Evolutionary conservation across 2,113 vertebrate genomes (phyloP).

Genomic region (Donacobius atricapilla): DNA sequence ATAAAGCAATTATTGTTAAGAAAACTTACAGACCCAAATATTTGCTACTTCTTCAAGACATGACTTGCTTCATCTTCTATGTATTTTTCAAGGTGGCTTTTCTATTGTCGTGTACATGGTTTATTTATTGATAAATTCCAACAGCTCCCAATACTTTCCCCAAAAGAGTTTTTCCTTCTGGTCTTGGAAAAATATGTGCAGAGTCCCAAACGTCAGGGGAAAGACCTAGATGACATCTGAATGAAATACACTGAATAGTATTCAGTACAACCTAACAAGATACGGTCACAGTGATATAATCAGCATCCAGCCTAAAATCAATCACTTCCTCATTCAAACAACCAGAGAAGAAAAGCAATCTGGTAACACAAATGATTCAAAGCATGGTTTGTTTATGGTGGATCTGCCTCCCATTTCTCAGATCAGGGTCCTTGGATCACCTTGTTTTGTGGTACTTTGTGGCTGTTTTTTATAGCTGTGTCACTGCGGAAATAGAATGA

Average conservation of each 20-base stretch:
- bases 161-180: background rate
- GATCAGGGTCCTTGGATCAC: background rate
- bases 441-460: background rate
- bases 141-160: background rate
- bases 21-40: background rate
- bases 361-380: background rate
- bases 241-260: background rate
- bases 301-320: background rate
- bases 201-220: background rate
- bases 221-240: background rate
- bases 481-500: background rate
- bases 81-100: background rate
- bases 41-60: background rate
- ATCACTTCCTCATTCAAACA: background rate
- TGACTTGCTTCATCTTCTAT: background rate
- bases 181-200: background rate
- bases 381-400: background rate
- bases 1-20: background rate
- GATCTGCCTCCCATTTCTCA: background rate
- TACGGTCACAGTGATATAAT: background rate
- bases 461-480: background rate
- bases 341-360: background rate
- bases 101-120: rapidly evolving
- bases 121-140: background rate
- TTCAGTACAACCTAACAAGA: background rate